phyloP scores from a whole-genome alignment of 2,888 invertebrate species.

The Strigamia maritima region DNA sequence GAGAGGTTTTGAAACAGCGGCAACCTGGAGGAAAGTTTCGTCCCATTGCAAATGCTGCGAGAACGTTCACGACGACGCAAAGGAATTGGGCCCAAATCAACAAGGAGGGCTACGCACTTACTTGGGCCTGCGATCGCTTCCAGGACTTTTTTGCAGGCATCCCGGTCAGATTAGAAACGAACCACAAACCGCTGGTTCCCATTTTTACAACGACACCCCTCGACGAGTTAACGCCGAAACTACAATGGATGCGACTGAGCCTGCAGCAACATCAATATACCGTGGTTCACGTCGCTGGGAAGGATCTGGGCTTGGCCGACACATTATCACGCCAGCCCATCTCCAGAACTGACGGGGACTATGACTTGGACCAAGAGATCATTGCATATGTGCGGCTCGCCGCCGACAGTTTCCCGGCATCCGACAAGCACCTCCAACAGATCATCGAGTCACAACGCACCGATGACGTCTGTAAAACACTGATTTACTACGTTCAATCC shows the following conservation, averaged over 20 bases:
- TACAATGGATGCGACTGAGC: slow-evolving; percentile 48
- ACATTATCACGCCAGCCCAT: no score
- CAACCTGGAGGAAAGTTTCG: slow-evolving; percentile 47
- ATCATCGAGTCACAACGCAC: neutral
- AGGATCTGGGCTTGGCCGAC: slow-evolving; percentile 45
- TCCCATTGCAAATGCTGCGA: slow-evolving; percentile 49
- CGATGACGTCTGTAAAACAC: no score
- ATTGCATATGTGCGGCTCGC: neutral
- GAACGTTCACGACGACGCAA: slow-evolving; percentile 48
- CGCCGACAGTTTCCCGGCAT: neutral
- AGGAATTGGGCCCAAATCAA: slow-evolving; percentile 50
- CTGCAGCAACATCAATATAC: slow-evolving; percentile 43
- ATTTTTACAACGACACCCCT: slow-evolving; percentile 49
- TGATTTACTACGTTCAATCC: no score
- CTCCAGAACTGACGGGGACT: neutral
- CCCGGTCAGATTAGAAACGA: slow-evolving; percentile 48
- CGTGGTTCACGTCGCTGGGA: slow-evolving; percentile 48
- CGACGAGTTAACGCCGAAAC: slow-evolving; percentile 48
- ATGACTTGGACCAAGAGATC: neutral
- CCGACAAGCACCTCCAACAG: no score
- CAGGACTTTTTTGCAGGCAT: slow-evolving; percentile 48
- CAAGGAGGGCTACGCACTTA: slow-evolving; percentile 50
- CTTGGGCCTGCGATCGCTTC: slow-evolving; percentile 49
- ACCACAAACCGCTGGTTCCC: slow-evolving; percentile 50
- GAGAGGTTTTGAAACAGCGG: no score